Evolutionary conservation across 2,797 vertebrate genomes (phyloP).

Genomic region (Myotis myotis): DNA sequence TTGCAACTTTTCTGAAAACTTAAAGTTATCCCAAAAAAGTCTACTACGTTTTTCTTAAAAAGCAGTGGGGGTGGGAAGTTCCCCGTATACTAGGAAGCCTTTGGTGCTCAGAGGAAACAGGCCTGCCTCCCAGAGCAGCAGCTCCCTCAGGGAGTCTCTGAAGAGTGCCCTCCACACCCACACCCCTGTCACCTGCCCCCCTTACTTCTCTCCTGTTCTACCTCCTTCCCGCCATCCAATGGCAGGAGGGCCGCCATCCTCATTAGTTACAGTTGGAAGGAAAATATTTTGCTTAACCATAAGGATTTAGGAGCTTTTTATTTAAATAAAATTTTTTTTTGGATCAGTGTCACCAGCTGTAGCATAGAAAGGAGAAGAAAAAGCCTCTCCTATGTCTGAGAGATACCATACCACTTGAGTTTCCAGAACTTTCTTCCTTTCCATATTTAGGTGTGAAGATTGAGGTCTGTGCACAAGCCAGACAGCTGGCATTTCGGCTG

Average conservation of each 20-base stretch:
- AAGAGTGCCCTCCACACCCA: background rate
- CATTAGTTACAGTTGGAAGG: background rate
- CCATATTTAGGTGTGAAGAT: background rate
- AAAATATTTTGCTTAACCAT: background rate
- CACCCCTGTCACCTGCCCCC: no score
- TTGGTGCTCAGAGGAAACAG: background rate
- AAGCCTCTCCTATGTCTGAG: background rate
- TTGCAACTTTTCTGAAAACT: background rate
- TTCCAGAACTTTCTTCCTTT: background rate
- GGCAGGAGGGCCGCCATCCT: conserved; percentile 28
- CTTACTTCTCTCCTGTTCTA: background rate
- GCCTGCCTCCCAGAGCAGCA: background rate
- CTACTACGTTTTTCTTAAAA: background rate
- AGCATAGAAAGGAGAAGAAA: background rate
- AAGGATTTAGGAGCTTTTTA: background rate
- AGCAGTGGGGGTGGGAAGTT: background rate
- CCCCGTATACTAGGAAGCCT: background rate
- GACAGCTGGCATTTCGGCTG: fast-evolving
- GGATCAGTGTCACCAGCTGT: background rate
- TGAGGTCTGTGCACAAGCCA: background rate
- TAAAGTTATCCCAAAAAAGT: background rate
- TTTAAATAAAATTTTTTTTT: background rate
- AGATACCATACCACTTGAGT: background rate
- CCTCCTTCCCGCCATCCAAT: background rate
- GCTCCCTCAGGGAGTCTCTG: fast-evolving